Evolutionary conservation across 2,888 invertebrate genomes (phyloP).

Genomic region (Drosophila cognata): DNA sequence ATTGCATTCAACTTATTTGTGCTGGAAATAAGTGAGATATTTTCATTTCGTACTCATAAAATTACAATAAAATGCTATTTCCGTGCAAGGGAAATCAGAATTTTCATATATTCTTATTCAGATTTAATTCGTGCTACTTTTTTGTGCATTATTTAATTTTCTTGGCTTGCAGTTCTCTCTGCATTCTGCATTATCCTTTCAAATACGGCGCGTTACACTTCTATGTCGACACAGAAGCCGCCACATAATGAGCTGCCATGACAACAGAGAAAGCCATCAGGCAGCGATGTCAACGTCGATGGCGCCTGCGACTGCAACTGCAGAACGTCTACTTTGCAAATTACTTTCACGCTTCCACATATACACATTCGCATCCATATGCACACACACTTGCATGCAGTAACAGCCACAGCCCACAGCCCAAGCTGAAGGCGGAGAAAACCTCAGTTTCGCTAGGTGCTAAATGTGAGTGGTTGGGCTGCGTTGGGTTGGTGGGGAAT

Average conservation of each 20-base stretch:
- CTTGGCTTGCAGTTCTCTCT: constrained; percentile 1
- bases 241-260: constrained; percentile 73
- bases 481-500: background rate
- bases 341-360: constrained; percentile 68
- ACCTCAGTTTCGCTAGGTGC: constrained; percentile 40
- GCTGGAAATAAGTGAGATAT: background rate
- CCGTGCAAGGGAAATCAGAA: constrained; percentile 8
- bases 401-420: background rate
- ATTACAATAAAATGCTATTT: constrained; percentile 8
- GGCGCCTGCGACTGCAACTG: constrained; percentile 35
- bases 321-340: constrained; percentile 73
- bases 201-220: constrained; percentile 24
- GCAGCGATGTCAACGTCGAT: constrained; percentile 16
- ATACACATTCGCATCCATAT: constrained; percentile 16
- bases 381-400: background rate
- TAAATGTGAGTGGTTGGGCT: constrained; percentile 40
- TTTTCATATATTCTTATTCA: constrained; percentile 5
- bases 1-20: background rate
- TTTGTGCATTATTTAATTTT: constrained; percentile 47
- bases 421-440: constrained; percentile 10
- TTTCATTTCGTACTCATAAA: constrained; percentile 15
- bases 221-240: constrained; percentile 33
- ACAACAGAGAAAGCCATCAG: constrained; percentile 61
- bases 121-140: constrained; percentile 34
- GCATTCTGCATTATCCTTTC: background rate